Evolutionary conservation across 53 echinoderm and acorn worm species (phyloP), one percentile per base, ranked within the genome.

Genomic region (Mesocentrotus franciscanus): DNA sequence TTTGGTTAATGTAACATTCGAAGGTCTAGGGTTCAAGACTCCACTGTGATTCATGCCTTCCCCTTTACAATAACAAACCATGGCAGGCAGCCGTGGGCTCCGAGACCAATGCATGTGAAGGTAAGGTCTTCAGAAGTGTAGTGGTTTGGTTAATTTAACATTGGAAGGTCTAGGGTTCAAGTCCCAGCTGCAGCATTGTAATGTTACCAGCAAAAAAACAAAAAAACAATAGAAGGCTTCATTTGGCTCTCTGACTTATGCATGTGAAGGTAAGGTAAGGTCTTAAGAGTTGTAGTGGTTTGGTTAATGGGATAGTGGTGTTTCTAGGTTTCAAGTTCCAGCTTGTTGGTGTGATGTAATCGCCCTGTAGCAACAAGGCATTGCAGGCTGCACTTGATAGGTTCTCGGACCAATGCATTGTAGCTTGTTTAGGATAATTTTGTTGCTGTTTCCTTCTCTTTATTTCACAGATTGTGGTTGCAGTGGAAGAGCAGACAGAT

Each of bases 221-320:
- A 9, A 30, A 0, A 75, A 75, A 8, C 75, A 26, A 75, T 32
- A 7, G 32, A 74, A 59, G 62, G 97, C 96, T 0, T 97, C 95
- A 20, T 60, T 95, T 10, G 92, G 95, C 12, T 59, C 20, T n/a
- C 29, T 95, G 13, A 95, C 95, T 11, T 97, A 98, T 94, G 96
- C 96, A 35, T 98, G 97, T 85, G 95, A 98, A 97, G 97, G 97
- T 97, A 98, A 97, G 97, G 97, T 97, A 61, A 60, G 30, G 61
- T 74, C 10, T 76, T 26, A 2, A 32, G 76, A 76, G 76, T 9
- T 70, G 30, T 85, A 35, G 55, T 36, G 57, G 87, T 24, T 29
- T 76, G 76, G 29, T 76, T 29, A 26, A 8, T 76, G 0, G 27
- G 13, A 1, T 27, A 8, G 10, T 75, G 9, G 29, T 59, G 10